A percentile compares a stretch with the other conserved stretches of the same genome.
These are phyloP conservation scores for Calameuta idolon DNA, from an alignment of 2,888 invertebrate genomes.

Conservation along the genomic window DNA sequence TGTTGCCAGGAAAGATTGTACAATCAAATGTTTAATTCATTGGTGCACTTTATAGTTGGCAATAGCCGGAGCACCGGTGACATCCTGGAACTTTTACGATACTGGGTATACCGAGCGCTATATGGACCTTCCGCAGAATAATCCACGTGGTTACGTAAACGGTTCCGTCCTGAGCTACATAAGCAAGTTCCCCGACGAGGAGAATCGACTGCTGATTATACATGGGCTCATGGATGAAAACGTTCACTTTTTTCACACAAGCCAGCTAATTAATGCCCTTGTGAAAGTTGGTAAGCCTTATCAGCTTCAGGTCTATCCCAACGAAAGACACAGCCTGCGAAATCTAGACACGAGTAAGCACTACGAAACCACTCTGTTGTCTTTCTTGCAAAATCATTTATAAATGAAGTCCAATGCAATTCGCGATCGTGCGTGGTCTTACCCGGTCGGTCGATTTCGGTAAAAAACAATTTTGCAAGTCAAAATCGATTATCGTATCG, in stretches of 20 bases:
- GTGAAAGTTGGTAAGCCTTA: slow-evolving; percentile 97
- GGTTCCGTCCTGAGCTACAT: slow-evolving; percentile 89
- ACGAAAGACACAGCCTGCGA: slow-evolving; percentile 95
- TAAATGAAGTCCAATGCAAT: slow-evolving; percentile 53
- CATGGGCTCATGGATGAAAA: slow-evolving; percentile 99
- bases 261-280: slow-evolving; percentile 88
- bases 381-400: slow-evolving; percentile 88
- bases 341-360: slow-evolving; percentile 95
- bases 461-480: neutral
- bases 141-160: slow-evolving; percentile 82
- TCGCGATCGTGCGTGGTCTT: slow-evolving; percentile 1
- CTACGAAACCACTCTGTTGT: slow-evolving; percentile 93
- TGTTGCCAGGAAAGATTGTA: neutral
- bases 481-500: neutral
- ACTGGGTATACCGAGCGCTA: slow-evolving; percentile 99
- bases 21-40: neutral
- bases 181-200: slow-evolving; percentile 91
- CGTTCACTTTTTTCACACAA: slow-evolving; percentile 97
- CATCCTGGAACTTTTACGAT: slow-evolving; percentile 97
- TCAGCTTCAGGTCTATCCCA: slow-evolving; percentile 93
- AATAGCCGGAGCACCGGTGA: slow-evolving; percentile 97
- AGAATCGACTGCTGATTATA: slow-evolving; percentile 91
- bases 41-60: slow-evolving; percentile 70
- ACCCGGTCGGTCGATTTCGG: neutral
- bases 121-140: slow-evolving; percentile 87